These are phyloP conservation scores for Nomada hirtipes DNA, from an alignment of 2,888 invertebrate genomes.

Conservation along the genomic window DNA sequence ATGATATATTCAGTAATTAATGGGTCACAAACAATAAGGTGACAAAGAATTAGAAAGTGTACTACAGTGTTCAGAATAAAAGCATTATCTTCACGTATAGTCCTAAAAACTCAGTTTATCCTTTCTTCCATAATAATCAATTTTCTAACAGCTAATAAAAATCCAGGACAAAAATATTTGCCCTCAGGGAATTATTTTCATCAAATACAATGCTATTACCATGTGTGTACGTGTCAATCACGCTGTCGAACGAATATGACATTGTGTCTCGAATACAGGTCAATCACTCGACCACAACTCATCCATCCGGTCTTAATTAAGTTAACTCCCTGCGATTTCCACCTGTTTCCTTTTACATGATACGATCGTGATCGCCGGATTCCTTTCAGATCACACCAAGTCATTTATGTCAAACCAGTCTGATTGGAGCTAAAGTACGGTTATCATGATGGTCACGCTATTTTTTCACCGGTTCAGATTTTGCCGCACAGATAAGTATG, in stretches of 20 bases:
- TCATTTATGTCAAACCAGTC: conserved; percentile 43
- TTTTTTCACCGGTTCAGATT: not conserved
- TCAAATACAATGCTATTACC: conserved; percentile 18
- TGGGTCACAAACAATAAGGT: too few species aligned
- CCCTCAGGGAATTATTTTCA: too few species aligned
- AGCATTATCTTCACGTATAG: too few species aligned
- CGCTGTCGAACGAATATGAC: conserved; percentile 9
- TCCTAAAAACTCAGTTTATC: too few species aligned
- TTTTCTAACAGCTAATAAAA: too few species aligned
- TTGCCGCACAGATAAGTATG: not conserved
- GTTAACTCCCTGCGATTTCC: conserved; percentile 60
- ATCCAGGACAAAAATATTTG: too few species aligned
- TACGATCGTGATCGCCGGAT: conserved; percentile 62
- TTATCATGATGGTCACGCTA: conserved; percentile 13
- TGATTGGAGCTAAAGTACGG: conserved; percentile 6
- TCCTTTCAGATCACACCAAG: conserved; percentile 31
- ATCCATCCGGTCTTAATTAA: conserved; percentile 65
- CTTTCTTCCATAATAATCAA: too few species aligned
- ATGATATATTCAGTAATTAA: too few species aligned
- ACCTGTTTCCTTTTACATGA: conserved; percentile 57
- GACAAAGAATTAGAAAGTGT: too few species aligned
- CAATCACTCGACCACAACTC: conserved; percentile 47
- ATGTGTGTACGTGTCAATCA: conserved; percentile 41
- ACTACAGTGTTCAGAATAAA: too few species aligned
- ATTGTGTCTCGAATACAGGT: conserved; percentile 37